phyloP scores from a whole-genome alignment of 2,888 invertebrate genomes.

The Pristionchus arcanus region DNA sequence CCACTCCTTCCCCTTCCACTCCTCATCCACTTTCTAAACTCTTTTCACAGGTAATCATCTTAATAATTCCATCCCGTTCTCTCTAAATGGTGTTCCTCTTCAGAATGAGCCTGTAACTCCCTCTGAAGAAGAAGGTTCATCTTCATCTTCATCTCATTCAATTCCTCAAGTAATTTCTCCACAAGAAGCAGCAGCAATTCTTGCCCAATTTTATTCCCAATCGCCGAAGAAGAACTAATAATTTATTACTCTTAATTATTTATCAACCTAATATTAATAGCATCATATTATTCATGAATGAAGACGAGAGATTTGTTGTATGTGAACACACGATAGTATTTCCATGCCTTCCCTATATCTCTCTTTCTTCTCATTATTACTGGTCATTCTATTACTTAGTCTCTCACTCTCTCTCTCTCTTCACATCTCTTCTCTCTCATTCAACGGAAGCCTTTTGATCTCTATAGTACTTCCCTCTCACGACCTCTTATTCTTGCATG shows the following conservation, averaged over 20 bases:
- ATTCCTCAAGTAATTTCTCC: constrained; percentile 49
- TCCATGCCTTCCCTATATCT: not conserved
- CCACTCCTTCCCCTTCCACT: constrained; percentile 19
- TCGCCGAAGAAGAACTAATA: constrained; percentile 39
- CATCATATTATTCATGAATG: constrained; percentile 17
- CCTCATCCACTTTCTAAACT: constrained; percentile 37
- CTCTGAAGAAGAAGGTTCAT: not conserved
- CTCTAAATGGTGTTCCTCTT: not conserved
- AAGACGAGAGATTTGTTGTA: constrained; percentile 36
- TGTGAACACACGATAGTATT: not conserved
- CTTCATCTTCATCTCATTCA: not conserved
- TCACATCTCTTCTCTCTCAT: not conserved
- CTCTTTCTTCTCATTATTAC: constrained; percentile 43
- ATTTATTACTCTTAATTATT: constrained; percentile 45
- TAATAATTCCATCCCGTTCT: not conserved
- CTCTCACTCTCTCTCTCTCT: not conserved
- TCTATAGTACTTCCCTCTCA: not conserved
- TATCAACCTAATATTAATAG: constrained; percentile 32
- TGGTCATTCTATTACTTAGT: constrained; percentile 48
- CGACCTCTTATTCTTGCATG: not conserved
- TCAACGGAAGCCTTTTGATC: constrained; percentile 24
- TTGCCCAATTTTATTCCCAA: constrained; percentile 53
- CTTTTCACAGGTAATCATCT: constrained; percentile 44
- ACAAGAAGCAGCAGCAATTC: constrained; percentile 53
- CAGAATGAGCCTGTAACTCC: constrained; percentile 16